Evolutionary conservation across 2,113 vertebrate species (phyloP).

Genomic region (Symphodus melops): DNA sequence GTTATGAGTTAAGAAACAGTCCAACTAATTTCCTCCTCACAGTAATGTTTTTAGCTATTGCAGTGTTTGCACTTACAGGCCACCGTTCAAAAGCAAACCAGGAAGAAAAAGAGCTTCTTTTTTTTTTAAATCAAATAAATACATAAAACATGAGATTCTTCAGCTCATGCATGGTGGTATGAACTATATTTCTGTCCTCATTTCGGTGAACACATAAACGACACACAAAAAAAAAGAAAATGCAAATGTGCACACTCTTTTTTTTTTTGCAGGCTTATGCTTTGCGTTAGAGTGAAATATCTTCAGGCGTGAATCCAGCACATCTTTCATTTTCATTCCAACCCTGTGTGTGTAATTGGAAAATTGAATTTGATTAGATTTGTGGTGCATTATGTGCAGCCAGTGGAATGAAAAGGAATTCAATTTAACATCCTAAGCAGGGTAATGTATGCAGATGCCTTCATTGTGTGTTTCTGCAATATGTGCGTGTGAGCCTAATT

Average conservation of each 20-base stretch:
- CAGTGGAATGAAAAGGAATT: constrained; percentile 10
- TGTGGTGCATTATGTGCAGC: constrained; percentile 1
- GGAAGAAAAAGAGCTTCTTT: neutral
- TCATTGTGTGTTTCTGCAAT: constrained; percentile 2
- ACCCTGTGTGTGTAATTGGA: neutral
- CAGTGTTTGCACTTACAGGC: too few relatives aligned
- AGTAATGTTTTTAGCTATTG: too few relatives aligned
- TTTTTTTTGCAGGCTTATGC: neutral
- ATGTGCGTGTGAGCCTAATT: neutral
- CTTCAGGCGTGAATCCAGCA: neutral
- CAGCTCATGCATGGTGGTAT: neutral
- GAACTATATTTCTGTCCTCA: neutral
- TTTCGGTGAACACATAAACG: neutral
- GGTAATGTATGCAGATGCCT: constrained; percentile 23
- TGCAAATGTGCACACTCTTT: constrained; percentile 16
- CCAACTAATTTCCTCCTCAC: too few relatives aligned
- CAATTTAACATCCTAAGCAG: constrained; percentile 12
- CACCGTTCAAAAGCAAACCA: neutral
- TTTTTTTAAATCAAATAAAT: neutral
- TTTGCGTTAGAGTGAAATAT: neutral
- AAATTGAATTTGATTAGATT: constrained; percentile 26
- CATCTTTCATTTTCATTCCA: constrained; percentile 9
- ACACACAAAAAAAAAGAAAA: constrained; percentile 8
- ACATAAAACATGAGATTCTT: neutral
- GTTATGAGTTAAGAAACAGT: too few relatives aligned